phyloP scores from a whole-genome alignment of 1,140 invertebrate genomes.

The Pteromalus puparum region DNA sequence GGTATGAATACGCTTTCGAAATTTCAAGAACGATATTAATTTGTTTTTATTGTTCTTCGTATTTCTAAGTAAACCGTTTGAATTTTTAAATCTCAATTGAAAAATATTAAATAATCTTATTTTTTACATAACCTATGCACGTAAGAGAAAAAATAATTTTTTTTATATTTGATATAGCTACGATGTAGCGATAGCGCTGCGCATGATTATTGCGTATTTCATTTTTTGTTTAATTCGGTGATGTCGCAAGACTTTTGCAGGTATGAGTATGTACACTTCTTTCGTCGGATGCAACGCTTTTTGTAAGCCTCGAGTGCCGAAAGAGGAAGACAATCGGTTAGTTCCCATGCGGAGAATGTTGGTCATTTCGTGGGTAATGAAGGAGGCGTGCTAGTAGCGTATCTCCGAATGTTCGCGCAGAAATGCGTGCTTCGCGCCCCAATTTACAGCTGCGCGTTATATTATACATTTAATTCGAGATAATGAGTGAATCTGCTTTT shows the following conservation, averaged over 20 bases:
- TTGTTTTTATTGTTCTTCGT: neutral
- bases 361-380: conserved; percentile 58
- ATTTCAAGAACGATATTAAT: neutral
- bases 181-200: neutral
- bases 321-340: conserved; percentile 56
- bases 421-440: conserved; percentile 5
- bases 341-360: conserved; percentile 61
- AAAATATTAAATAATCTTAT: too few relatives aligned
- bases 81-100: too few relatives aligned
- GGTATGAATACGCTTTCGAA: neutral
- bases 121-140: too few relatives aligned
- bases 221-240: conserved; percentile 38
- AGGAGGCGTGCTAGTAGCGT: conserved; percentile 52
- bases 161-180: too few relatives aligned
- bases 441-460: conserved; percentile 14
- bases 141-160: too few relatives aligned
- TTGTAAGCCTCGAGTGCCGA: conserved; percentile 53
- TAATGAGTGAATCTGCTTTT: neutral
- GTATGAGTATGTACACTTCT: conserved; percentile 29
- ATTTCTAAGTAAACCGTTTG: too few relatives aligned
- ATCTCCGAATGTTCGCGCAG: conserved; percentile 25
- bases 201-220: conserved; percentile 7
- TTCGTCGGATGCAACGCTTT: conserved; percentile 48
- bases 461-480: neutral
- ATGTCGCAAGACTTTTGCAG: conserved; percentile 29